phyloP scores from a whole-genome alignment of 2,888 invertebrate species.

The Thymelicus lineola region DNA sequence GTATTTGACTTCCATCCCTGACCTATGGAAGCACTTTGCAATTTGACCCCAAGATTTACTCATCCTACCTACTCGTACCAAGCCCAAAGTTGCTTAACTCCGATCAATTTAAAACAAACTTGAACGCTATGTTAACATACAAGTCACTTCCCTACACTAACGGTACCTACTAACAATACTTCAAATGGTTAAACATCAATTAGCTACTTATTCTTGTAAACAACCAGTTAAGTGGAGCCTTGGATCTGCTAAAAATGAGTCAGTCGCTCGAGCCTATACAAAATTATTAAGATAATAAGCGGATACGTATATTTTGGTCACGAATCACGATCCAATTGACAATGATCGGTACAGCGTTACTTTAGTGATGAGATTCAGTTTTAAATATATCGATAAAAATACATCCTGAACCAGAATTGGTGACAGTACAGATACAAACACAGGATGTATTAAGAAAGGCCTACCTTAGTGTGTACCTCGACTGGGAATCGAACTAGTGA shows the following conservation, averaged over 20 bases:
- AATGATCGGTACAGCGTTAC: constrained; percentile 78
- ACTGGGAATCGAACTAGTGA: too few species aligned
- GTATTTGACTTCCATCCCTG: too few species aligned
- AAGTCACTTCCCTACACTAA: background rate
- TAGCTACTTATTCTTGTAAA: constrained; percentile 55
- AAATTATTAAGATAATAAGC: constrained; percentile 84
- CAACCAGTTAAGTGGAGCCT: constrained; percentile 69
- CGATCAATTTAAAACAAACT: too few species aligned
- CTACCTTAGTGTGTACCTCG: too few species aligned
- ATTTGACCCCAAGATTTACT: too few species aligned
- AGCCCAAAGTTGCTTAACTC: too few species aligned
- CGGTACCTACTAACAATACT: background rate
- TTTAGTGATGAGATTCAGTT: constrained; percentile 54
- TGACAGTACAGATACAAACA: too few species aligned
- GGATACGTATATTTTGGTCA: constrained; percentile 84
- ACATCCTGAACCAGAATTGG: too few species aligned
- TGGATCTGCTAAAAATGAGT: constrained; percentile 79
- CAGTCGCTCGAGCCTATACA: constrained; percentile 74
- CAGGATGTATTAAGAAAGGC: too few species aligned
- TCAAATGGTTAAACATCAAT: constrained; percentile 13
- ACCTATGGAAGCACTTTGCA: too few species aligned
- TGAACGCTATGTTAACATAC: too few species aligned
- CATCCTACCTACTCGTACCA: too few species aligned
- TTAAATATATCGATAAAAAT: constrained; percentile 44
- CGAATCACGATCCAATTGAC: constrained; percentile 85